phyloP scores from a whole-genome alignment of 2,797 vertebrate genomes.

The Anabas testudineus region DNA sequence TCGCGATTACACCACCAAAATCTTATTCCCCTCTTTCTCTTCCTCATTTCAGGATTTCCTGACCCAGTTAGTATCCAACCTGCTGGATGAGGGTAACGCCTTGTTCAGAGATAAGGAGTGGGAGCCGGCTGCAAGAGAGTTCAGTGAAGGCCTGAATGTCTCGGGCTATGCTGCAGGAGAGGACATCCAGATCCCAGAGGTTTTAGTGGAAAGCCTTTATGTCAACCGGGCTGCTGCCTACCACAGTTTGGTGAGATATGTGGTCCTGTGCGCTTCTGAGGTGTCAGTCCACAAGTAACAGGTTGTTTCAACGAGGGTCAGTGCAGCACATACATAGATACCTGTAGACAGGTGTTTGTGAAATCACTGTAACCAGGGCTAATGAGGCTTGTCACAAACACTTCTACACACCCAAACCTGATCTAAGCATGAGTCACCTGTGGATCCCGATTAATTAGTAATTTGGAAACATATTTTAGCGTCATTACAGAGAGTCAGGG shows the following conservation, averaged over 20 bases:
- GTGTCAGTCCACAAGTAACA: neutral
- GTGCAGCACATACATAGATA: neutral
- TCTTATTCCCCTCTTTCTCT: neutral
- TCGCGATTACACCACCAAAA: too few relatives aligned
- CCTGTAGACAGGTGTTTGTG: neutral
- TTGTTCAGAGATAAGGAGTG: slow-evolving; percentile 88
- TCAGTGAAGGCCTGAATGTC: slow-evolving; percentile 91
- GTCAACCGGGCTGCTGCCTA: slow-evolving; percentile 92
- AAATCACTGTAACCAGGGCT: neutral
- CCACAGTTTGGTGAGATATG: slow-evolving; percentile 89
- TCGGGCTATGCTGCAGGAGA: slow-evolving; percentile 87
- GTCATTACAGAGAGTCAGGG: neutral
- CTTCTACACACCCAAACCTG: slow-evolving; percentile 10
- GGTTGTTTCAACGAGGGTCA: neutral
- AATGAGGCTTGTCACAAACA: neutral
- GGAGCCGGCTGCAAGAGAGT: slow-evolving; percentile 87
- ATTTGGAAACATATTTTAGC: neutral
- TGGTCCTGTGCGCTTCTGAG: neutral
- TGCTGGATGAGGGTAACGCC: slow-evolving; percentile 93
- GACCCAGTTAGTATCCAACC: slow-evolving; percentile 90
- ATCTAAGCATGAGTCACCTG: neutral
- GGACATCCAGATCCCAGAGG: slow-evolving; percentile 85
- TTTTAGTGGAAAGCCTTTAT: slow-evolving; percentile 90
- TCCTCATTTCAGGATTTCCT: slow-evolving; percentile 85
- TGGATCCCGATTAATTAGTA: neutral